These are phyloP conservation scores for Trachops cirrhosus DNA, from an alignment of 2,797 vertebrate species.

Conservation along the genomic window DNA sequence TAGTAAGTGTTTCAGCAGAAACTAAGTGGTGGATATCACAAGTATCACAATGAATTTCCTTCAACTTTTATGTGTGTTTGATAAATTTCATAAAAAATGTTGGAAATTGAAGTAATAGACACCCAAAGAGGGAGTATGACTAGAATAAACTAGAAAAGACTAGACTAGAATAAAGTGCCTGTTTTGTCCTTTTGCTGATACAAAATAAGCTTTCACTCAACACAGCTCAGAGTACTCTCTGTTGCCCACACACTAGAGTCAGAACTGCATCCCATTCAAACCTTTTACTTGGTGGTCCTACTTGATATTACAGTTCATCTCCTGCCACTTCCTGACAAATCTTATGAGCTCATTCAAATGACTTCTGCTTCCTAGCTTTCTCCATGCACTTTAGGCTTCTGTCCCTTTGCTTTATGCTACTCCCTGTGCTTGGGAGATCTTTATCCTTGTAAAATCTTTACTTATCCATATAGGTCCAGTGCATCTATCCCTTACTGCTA, in stretches of 20 bases:
- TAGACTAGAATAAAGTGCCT: not conserved
- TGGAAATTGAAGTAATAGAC: not conserved
- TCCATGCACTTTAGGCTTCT: not conserved
- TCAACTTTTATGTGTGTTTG: not conserved
- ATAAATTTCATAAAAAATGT: not conserved
- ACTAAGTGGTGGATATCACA: not conserved
- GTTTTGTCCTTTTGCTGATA: not conserved
- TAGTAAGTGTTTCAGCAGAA: not conserved
- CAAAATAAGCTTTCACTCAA: not conserved
- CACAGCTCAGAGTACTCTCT: not conserved
- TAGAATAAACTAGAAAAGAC: not conserved
- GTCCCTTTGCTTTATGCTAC: not conserved
- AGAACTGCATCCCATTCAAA: not conserved
- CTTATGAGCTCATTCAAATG: not conserved
- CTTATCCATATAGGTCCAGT: not conserved
- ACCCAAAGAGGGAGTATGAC: not conserved
- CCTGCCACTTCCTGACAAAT: not conserved
- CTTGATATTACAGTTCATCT: not conserved
- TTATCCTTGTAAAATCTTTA: not conserved
- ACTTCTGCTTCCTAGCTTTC: not conserved
- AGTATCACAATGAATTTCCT: not conserved
- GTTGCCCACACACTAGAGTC: not conserved
- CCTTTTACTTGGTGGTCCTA: not conserved
- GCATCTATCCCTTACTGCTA: not conserved
- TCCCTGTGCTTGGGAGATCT: not conserved